Percentiles rank a stretch among this genome's conserved stretches.
These are phyloP conservation scores for Gallinago stenura DNA, from an alignment of 2,797 vertebrate genomes.

Conservation along the genomic window DNA sequence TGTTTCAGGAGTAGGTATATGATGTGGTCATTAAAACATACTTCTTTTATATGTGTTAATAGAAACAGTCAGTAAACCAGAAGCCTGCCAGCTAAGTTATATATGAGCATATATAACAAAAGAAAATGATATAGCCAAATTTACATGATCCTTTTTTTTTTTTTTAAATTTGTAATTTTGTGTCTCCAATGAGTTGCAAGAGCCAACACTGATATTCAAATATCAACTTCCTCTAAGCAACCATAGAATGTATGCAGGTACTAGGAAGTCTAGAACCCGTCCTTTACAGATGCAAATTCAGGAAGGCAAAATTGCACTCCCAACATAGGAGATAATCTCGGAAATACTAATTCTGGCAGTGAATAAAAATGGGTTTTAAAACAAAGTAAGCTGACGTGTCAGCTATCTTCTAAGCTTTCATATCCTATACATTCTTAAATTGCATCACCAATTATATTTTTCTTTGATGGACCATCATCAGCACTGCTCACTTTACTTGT, in stretches of 20 bases:
- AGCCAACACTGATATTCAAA: background rate
- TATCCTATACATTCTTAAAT: background rate
- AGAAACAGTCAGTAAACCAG: background rate
- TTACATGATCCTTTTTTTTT: background rate
- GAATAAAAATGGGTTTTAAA: background rate
- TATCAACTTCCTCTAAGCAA: background rate
- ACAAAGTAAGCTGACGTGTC: background rate
- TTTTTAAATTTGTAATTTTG: background rate
- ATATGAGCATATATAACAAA: background rate
- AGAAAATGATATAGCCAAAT: background rate
- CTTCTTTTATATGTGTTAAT: background rate
- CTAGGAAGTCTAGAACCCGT: background rate
- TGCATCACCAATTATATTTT: background rate
- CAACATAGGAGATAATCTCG: background rate
- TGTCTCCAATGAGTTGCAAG: background rate
- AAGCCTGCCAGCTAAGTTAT: background rate
- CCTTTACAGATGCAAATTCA: background rate
- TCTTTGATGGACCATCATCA: background rate
- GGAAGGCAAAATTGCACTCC: background rate
- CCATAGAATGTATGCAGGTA: background rate
- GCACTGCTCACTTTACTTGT: background rate
- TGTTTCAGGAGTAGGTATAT: slow-evolving; percentile 31
- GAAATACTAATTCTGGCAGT: background rate
- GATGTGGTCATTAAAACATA: background rate
- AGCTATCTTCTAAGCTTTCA: background rate